Evolutionary conservation across 92 coral and sea anemone genomes (phyloP).

Genomic region (Zoanthus sansibaricus): DNA sequence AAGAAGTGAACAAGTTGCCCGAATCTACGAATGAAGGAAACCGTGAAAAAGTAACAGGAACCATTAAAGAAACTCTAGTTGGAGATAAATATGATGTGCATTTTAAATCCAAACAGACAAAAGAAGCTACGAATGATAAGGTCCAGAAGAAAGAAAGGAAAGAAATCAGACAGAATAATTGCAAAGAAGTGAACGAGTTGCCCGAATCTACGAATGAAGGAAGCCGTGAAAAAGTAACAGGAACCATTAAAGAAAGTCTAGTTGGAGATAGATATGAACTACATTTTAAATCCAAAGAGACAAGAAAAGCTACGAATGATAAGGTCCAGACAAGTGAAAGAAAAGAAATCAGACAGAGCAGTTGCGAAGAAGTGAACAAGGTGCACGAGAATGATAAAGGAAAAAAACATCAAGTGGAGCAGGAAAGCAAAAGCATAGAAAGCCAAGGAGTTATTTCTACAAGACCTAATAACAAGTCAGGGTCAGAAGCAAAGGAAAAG

Average conservation of each 20-base stretch:
- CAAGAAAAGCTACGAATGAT: neutral
- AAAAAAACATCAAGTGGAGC: neutral
- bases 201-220: neutral
- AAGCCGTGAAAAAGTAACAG: neutral
- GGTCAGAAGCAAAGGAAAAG: neutral
- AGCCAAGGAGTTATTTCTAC: too few relatives aligned
- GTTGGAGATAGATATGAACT: neutral
- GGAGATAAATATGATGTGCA: neutral
- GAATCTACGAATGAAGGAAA: neutral
- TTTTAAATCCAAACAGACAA: neutral
- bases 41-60: neutral
- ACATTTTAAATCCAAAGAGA: neutral
- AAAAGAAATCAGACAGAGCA: neutral
- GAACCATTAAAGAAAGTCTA: neutral
- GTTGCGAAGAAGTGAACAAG: neutral
- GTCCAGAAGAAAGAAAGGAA: neutral
- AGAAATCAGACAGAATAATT: neutral
- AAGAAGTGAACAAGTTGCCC: neutral
- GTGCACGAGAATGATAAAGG: neutral
- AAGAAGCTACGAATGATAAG: neutral
- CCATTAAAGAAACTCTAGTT: neutral
- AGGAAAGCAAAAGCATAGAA: neutral
- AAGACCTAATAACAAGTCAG: neutral
- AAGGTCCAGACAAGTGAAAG: neutral
- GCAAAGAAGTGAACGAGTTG: neutral